A percentile compares a stretch with the other conserved stretches of the same genome.
Evolutionary conservation across 2,888 invertebrate genomes (phyloP).

Genomic region (Drosophila rellima): DNA sequence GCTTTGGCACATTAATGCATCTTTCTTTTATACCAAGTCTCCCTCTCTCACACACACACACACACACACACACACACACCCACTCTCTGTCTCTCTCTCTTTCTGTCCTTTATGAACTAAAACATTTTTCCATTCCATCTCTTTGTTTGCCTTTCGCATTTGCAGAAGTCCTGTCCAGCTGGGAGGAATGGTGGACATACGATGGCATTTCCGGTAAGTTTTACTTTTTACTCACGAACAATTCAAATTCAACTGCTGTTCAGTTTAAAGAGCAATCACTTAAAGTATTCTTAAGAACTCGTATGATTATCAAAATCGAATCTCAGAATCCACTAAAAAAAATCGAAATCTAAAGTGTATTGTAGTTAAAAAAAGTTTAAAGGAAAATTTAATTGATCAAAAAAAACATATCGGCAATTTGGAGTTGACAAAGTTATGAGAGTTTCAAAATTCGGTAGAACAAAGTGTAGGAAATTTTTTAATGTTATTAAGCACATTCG

Average conservation of each 20-base stretch:
- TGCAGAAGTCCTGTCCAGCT: constrained; percentile 87
- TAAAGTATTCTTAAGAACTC: background rate
- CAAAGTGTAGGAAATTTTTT: too few species aligned
- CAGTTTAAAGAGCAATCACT: constrained; percentile 11
- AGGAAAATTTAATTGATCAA: too few species aligned
- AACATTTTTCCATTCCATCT: constrained; percentile 18
- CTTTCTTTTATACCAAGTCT: background rate
- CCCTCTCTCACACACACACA: too few species aligned
- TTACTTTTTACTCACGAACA: background rate
- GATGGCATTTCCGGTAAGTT: constrained; percentile 96
- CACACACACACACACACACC: too few species aligned
- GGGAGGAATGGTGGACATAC: constrained; percentile 99
- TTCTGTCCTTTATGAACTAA: background rate
- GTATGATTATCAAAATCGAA: background rate
- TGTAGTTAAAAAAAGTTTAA: too few species aligned
- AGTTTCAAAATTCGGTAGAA: too few species aligned
- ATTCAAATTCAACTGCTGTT: background rate
- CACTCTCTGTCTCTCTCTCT: background rate
- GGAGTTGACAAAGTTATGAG: too few species aligned
- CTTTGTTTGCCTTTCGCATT: constrained; percentile 39
- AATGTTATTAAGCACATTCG: too few species aligned
- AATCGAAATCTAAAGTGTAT: background rate
- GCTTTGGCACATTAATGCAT: constrained; percentile 51
- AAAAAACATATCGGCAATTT: too few species aligned
- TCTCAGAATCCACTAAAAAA: background rate